Base-by-base conservation (phyloP, 2,797 vertebrate species). In the Nasua narica region DNA sequence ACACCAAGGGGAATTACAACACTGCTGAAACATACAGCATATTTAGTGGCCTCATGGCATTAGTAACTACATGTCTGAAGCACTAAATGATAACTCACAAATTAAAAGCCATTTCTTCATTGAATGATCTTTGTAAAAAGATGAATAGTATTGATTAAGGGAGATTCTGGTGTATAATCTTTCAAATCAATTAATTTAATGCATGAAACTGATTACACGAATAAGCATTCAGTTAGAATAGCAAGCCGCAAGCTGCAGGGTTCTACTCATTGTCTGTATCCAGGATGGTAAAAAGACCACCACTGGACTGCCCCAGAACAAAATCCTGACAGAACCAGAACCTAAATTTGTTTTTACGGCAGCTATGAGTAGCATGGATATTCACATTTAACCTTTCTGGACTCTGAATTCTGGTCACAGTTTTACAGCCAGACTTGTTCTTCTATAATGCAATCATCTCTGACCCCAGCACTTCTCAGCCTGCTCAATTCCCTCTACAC, bases 161-260 rank as follows among this genome's bases (percentile, higher is more conserved):
- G 77, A 72, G n/a, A 77, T 58, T 91, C 58, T 52, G n/a, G 46
- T 65, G 10, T 82, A 72, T 40, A 86, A 58, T 52, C 27, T 96
- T 78, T 82, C n/a, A 93, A 78, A 54, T 58, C 76, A 92, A 77
- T 70, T 87, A 96, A 83, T 21, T 46, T 60, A 54, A 82, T 89
- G 8, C 18, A 3, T 62, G 69, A 4, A 11, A 9, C 16, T 86
- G 32, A 86, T 82, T 60, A 93, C 23, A 19, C 90, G 79, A 83
- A n/a, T 74, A 92, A 92, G 21, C 13, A 54, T 78, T 92, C 84
- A 50, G 11, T 88, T 87, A 58, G 29, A 82, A 94, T 78, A 83
- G 37, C 13, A 87, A 90, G 25, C 21, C 84, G 60, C 3, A 83
- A 52, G 15, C 48, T 83, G 8, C 70, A 78, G 7, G 15, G 7